Conservation (phyloP, 1,140 invertebrate genomes). For the Orius laevigatus region DNA sequence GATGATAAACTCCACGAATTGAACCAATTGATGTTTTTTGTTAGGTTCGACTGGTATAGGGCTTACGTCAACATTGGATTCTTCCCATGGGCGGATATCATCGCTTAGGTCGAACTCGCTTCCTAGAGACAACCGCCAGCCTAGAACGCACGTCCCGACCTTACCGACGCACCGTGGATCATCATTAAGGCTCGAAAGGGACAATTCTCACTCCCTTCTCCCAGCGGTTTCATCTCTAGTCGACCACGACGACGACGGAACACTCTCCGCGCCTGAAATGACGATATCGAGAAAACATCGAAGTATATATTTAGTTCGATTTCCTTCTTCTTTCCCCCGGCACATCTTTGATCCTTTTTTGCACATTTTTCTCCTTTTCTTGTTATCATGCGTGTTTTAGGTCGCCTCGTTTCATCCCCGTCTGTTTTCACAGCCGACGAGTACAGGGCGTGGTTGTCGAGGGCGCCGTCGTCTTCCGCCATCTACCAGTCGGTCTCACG, state of each 20-base stretch:
- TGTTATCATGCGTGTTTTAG: too few relatives aligned
- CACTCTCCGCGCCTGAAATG: slow-evolving; percentile 64
- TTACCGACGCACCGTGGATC: slow-evolving; percentile 21
- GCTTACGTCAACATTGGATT: not conserved
- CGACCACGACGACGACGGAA: slow-evolving; percentile 66
- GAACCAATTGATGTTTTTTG: not conserved
- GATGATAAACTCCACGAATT: too few relatives aligned
- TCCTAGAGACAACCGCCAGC: slow-evolving; percentile 50
- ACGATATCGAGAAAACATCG: slow-evolving; percentile 50
- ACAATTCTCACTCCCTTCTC: slow-evolving; percentile 10
- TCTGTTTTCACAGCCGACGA: slow-evolving; percentile 80
- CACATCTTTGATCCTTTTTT: too few relatives aligned
- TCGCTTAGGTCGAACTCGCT: slow-evolving; percentile 43
- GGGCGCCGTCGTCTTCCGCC: slow-evolving; percentile 80
- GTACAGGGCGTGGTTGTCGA: slow-evolving; percentile 72
- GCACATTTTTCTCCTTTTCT: too few relatives aligned
- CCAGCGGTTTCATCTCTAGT: slow-evolving; percentile 28
- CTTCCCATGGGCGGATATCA: slow-evolving; percentile 2
- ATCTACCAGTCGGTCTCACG: slow-evolving; percentile 65
- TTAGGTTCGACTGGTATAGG: not conserved
- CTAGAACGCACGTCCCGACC: slow-evolving; percentile 23
- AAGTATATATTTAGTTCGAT: slow-evolving; percentile 30
- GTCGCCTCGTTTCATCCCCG: slow-evolving; percentile 44
- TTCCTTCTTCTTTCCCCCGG: slow-evolving; percentile 12
- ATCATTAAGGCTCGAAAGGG: slow-evolving; percentile 20